These are phyloP conservation scores for Apeltes quadracus DNA, from an alignment of 2,113 vertebrate species.

Conservation along the genomic window DNA sequence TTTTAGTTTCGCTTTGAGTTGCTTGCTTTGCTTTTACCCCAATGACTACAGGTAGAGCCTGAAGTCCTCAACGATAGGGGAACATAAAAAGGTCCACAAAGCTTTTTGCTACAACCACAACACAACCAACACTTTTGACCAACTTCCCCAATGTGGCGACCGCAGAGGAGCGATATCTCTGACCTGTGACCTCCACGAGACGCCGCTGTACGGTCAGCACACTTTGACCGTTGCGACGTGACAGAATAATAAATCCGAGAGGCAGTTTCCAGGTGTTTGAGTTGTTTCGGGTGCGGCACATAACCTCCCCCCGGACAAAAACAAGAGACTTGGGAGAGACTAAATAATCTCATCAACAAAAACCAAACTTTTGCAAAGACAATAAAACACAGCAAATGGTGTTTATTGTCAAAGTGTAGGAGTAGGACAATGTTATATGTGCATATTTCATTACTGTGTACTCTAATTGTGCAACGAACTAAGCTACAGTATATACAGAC, in stretches of 20 bases:
- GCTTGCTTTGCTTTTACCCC: not conserved
- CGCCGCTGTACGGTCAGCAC: not conserved
- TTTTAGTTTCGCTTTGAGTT: not conserved
- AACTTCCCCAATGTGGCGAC: not conserved
- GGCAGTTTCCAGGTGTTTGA: not conserved
- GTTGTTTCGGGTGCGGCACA: not conserved
- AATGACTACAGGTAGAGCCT: not conserved
- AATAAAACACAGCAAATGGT: constrained; percentile 79
- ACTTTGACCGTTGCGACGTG: not conserved
- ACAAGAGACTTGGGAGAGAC: not conserved
- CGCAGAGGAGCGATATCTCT: not conserved
- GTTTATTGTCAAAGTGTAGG: constrained; percentile 81
- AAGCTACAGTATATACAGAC: constrained; percentile 82
- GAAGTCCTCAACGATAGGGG: not conserved
- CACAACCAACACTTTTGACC: not conserved
- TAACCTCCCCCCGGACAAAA: not conserved
- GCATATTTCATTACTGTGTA: constrained; percentile 75
- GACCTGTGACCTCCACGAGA: not conserved
- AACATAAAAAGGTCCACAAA: not conserved
- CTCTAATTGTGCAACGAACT: constrained; percentile 79
- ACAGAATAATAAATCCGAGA: not conserved
- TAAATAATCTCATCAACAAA: constrained; percentile 1
- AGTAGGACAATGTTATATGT: constrained; percentile 79
- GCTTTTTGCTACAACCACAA: not conserved
- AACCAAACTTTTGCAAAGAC: constrained; percentile 46